Evolutionary conservation across 2,888 invertebrate species (phyloP), one percentile per base, ranked within the genome.

Genomic region (Cheilosia impressa): DNA sequence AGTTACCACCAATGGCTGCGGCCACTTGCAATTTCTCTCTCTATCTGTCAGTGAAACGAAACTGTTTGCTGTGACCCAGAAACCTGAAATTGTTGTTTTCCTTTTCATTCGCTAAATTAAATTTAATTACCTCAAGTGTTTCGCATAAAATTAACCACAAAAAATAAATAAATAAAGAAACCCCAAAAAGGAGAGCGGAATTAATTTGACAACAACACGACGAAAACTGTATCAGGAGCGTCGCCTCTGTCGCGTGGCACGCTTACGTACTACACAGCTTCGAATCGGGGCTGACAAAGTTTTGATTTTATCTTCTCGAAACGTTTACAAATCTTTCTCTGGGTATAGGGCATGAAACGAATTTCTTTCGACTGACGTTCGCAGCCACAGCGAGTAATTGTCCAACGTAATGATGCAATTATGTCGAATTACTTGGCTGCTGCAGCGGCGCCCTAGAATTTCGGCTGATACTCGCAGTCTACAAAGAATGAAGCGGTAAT

Each of bases 1-100:
- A 2, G 9, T n/a, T 27, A 7, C 27, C 6, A 7, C 27, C 27
- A 55, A 34, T 9, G 6, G 4, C 27, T 27, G n/a, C 27, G 13
- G 4, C 15, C 19, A 58, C 24, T 17, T 53, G 55, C 57, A 69
- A 34, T 57, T 69, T 69, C 57, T 57, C 31, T 52, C 13, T 34
- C 13, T 1, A 45, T 41, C 38, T 22, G 22, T 38, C 65, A 52
- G 4, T 34, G 34, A n/a, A 69, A 75, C 38, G 53, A 24, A 69
- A 62, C 13, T n/a, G 47, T 57, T 76, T 53, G 71, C 22, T 63
- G 57, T 85, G 85, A 85, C 81, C 85, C 57, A 76, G 22, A 85
- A 85, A 81, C 81, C 85, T 68, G 38, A 65, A 34, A 72, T 80
- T 24, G 24, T 66, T 65, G 50, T 72, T 41, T 72, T 52, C 41